Percentiles rank a stretch among this genome's conserved stretches.
phyloP scores from a whole-genome alignment of 2,888 invertebrate genomes.

The Camponotus fellah region DNA sequence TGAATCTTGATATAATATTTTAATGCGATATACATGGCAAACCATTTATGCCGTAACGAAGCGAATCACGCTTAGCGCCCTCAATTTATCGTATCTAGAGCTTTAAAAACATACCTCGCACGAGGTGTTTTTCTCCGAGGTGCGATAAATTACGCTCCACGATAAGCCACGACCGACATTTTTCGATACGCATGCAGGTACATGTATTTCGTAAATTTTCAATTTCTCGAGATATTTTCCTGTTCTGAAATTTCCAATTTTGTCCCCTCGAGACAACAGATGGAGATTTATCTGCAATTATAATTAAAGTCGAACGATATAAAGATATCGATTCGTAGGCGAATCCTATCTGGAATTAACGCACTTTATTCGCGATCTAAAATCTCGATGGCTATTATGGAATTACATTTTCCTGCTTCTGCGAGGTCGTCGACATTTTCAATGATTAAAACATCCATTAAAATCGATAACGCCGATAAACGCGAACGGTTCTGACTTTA shows the following conservation, averaged over 20 bases:
- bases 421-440: constrained; percentile 38
- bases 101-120: constrained; percentile 9
- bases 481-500: constrained; percentile 10
- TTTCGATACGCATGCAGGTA: background rate
- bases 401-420: constrained; percentile 5
- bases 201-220: constrained; percentile 5
- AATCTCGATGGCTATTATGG: constrained; percentile 5
- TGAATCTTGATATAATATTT: constrained; percentile 20
- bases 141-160: constrained; percentile 23
- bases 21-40: background rate
- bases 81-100: constrained; percentile 27
- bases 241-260: background rate
- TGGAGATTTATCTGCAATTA: background rate
- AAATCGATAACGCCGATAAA: background rate
- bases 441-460: constrained; percentile 18
- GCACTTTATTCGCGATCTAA: constrained; percentile 2
- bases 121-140: constrained; percentile 12
- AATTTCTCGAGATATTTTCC: background rate
- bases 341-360: background rate
- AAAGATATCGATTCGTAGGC: background rate
- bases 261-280: too few relatives aligned
- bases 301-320: background rate
- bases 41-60: constrained; percentile 43
- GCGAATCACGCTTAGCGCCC: constrained; percentile 35
- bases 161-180: constrained; percentile 39